Conservation (phyloP, 2,888 invertebrate species). For the Dexiosoma caninum region DNA sequence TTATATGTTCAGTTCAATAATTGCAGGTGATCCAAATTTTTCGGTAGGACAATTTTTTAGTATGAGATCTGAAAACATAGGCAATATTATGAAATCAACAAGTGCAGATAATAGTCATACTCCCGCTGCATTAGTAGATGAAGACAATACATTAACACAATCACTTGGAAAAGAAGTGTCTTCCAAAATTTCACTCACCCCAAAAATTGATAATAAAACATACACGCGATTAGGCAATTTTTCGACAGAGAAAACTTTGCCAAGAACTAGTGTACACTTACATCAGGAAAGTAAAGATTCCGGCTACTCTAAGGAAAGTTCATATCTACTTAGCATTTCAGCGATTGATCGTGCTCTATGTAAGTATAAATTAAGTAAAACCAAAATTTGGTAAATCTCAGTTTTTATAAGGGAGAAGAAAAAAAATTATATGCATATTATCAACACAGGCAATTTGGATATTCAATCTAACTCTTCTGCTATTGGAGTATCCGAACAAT, state of each 20-base stretch:
- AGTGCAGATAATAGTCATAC: constrained; percentile 67
- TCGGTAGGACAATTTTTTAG: constrained; percentile 75
- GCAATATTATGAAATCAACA: constrained; percentile 68
- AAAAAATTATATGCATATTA: not conserved
- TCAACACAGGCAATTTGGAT: constrained; percentile 69
- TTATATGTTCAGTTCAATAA: constrained; percentile 67
- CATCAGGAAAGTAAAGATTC: constrained; percentile 69
- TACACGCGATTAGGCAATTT: constrained; percentile 60
- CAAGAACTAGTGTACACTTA: not conserved
- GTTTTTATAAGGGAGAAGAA: too few relatives aligned
- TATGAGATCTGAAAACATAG: constrained; percentile 73
- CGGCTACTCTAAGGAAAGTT: constrained; percentile 67
- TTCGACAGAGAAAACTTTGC: not conserved
- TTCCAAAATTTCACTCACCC: constrained; percentile 65
- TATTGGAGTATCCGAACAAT: constrained; percentile 68
- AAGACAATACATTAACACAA: constrained; percentile 40
- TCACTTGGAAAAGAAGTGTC: constrained; percentile 13
- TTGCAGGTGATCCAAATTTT: constrained; percentile 71
- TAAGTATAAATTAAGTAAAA: constrained; percentile 61
- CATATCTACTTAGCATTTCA: constrained; percentile 73
- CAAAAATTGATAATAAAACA: constrained; percentile 71
- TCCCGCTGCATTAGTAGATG: constrained; percentile 67
- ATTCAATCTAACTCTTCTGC: constrained; percentile 70
- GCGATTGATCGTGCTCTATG: constrained; percentile 74
- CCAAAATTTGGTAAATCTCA: too few relatives aligned